Evolutionary conservation across 2,888 invertebrate species (phyloP), one percentile per base, ranked within the genome.

Genomic region (Drosophila algonquin): DNA sequence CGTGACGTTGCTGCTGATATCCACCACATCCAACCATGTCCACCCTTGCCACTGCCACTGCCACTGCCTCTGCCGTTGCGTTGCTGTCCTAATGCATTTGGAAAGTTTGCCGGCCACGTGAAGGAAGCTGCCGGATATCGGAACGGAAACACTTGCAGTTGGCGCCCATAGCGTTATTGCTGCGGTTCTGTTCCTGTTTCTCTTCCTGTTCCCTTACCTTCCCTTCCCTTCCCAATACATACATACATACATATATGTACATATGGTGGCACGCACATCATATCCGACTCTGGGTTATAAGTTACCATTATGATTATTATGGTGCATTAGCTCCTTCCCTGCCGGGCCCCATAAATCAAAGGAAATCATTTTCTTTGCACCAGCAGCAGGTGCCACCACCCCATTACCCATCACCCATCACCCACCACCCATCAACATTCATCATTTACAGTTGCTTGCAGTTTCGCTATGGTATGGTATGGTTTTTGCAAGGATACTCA

Each of bases 401-500:
- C 21, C 21, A 21, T 2, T 2, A 21, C 21, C 21, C 21, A 21
- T 2, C 2, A 21, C 21, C 21, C 21, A 21, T 21, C 21, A 21
- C 21, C 21, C 21, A 21, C 3, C 21, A 21, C 21, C 21, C 21
- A 21, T 21, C 21, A 3, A 0, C 69, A 71, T 71, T 53, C 53
- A 71, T 63, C 65, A 72, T 46, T 40, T 46, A 44, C 54, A 61
- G 30, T 46, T 24, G 46, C 52, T 40, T 40, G 35, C 54, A 58
- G 46, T 6, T 18, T 18, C 2, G 40, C 44, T 44, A 16, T 8
- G 18, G 18, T 10, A 18, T 18, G 5, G 59, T 21, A 21, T 21
- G 21, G 21, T 21, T 61, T 50, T 32, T 8, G 16, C 30, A 45
- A 24, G 16, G 54, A 76, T 93, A 96, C 97, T 97, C 93, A 97